Evolutionary conservation across 2,797 vertebrate genomes (phyloP).

Genomic region (Premnoplex brunnescens): DNA sequence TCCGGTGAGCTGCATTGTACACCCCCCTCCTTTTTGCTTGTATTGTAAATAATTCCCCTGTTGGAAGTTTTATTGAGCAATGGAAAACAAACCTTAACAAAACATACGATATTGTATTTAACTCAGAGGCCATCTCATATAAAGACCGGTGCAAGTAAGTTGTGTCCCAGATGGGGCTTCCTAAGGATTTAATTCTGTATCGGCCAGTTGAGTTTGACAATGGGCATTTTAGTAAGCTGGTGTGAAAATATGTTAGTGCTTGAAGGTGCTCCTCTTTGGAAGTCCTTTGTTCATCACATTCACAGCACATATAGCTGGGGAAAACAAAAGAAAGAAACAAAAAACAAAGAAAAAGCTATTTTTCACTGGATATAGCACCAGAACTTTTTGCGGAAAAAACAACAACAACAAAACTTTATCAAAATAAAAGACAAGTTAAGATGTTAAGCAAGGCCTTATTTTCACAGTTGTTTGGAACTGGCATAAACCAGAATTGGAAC

Average conservation of each 20-base stretch:
- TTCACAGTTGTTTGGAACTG: background rate
- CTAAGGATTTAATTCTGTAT: background rate
- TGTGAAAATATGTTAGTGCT: background rate
- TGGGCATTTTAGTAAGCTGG: background rate
- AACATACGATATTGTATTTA: background rate
- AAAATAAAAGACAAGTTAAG: background rate
- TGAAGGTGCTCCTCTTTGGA: background rate
- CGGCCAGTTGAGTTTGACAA: background rate
- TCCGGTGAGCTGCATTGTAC: background rate
- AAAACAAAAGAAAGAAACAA: background rate
- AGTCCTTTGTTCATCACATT: background rate
- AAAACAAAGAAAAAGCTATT: background rate
- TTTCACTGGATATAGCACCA: background rate
- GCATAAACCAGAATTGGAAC: background rate
- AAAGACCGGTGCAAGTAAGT: background rate
- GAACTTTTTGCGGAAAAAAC: background rate
- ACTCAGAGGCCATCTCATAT: background rate
- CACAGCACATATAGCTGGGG: background rate
- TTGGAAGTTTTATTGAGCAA: slow-evolving; percentile 4
- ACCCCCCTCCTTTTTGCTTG: background rate
- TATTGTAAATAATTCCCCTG: background rate
- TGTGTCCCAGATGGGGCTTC: background rate
- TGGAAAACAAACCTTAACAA: slow-evolving; percentile 21
- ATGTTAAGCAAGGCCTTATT: background rate
- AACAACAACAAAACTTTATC: background rate